Evolutionary conservation across 2,113 vertebrate species (phyloP).

Genomic region (Alectura lathami): DNA sequence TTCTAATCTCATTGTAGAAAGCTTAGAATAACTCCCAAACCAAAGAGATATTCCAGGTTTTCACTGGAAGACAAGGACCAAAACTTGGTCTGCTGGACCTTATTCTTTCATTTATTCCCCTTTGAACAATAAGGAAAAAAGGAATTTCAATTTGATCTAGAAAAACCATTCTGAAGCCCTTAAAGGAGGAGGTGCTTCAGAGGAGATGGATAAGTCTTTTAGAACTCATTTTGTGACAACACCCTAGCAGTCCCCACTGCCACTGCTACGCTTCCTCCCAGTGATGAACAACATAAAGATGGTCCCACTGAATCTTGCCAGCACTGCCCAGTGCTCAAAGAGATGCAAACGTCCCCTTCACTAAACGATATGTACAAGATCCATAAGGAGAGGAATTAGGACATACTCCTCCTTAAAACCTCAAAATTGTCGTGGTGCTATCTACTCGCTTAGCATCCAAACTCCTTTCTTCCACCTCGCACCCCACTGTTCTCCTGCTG

Average conservation of each 20-base stretch:
- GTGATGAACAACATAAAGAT: accelerated
- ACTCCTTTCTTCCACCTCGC: accelerated
- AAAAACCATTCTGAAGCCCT: not conserved
- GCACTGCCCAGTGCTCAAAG: not conserved
- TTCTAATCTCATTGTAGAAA: not conserved
- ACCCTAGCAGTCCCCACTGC: accelerated
- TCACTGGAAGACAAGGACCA: not conserved
- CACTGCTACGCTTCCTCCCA: not conserved
- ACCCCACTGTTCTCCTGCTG: not conserved
- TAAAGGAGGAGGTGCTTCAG: not conserved
- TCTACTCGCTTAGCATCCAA: not conserved
- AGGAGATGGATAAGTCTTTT: not conserved
- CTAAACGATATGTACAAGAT: not conserved
- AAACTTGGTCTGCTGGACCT: not conserved
- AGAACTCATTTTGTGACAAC: not conserved
- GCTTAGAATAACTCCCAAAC: not conserved
- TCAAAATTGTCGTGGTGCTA: accelerated
- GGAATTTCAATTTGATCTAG: not conserved
- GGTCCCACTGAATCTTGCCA: not conserved
- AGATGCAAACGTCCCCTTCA: not conserved
- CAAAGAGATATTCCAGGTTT: not conserved
- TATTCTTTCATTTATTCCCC: not conserved
- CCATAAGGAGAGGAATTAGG: not conserved
- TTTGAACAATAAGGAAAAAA: accelerated
- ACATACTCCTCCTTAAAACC: not conserved